Percentiles rank a stretch among this genome's conserved stretches.
phyloP scores from a whole-genome alignment of 2,797 vertebrate species.

The Amphiprion clarkii region DNA sequence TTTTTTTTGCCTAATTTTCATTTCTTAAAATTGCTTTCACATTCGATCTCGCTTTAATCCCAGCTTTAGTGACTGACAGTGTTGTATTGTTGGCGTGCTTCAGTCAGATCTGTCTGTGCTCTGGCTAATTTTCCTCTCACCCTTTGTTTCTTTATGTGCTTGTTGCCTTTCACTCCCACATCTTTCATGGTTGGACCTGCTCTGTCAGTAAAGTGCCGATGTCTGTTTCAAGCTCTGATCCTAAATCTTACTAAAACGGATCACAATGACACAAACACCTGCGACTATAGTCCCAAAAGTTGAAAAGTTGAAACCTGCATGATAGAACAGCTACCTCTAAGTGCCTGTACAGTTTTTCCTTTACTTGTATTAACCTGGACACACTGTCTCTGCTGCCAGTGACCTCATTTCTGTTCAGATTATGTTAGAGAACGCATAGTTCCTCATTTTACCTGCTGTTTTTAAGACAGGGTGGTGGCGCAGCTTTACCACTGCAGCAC shows the following conservation, averaged over 20 bases:
- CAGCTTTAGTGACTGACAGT: conserved; percentile 4
- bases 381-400: conserved; percentile 2
- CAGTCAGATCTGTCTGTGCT: conserved; percentile 33
- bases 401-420: conserved; percentile 34
- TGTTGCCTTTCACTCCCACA: conserved; percentile 11
- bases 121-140: conserved; percentile 24
- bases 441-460: conserved; percentile 13
- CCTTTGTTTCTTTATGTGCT: conserved; percentile 35
- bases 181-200: conserved; percentile 18
- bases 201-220: conserved; percentile 9
- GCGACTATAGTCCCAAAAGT: conserved; percentile 4
- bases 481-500: conserved; percentile 16
- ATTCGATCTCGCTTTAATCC: conserved; percentile 12
- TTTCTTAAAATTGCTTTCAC: conserved; percentile 23
- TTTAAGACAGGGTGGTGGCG: conserved; percentile 17
- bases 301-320: not conserved
- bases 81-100: conserved; percentile 3
- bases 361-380: not conserved
- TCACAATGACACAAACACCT: conserved; percentile 6
- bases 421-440: conserved; percentile 30
- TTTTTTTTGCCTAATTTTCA: not conserved
- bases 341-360: not conserved
- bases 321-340: not conserved
- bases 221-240: conserved; percentile 8
- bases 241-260: conserved; percentile 16